These are phyloP conservation scores for Margaritifera margaritifera DNA, from an alignment of 2,888 invertebrate species.

Conservation along the genomic window DNA sequence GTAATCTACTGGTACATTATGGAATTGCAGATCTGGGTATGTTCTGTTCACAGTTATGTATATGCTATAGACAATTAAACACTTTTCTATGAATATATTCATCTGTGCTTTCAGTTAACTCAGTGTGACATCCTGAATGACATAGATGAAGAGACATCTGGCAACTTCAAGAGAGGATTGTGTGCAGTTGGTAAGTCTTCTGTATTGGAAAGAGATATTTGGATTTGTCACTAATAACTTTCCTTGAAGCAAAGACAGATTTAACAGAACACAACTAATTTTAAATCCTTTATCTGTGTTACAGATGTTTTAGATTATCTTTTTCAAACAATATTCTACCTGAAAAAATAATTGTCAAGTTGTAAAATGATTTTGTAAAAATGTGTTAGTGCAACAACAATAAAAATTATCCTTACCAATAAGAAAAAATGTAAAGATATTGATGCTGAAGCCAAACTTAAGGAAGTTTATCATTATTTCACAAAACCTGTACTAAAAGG, in stretches of 20 bases:
- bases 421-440: no score
- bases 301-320: not conserved
- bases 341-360: no score
- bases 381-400: no score
- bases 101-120: slow-evolving; percentile 44
- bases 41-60: no score
- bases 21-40: no score
- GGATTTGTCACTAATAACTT: not conserved
- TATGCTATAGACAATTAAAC: no score
- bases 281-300: not conserved
- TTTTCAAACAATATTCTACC: not conserved
- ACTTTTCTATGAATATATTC: not conserved
- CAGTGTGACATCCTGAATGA: slow-evolving; percentile 66
- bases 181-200: slow-evolving; percentile 50
- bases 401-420: no score
- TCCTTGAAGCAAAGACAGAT: not conserved
- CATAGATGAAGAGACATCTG: slow-evolving; percentile 68
- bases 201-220: not conserved
- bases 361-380: no score
- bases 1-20: no score
- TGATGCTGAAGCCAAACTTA: no score
- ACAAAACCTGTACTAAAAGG: no score
- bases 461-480: no score
- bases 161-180: slow-evolving; percentile 63
- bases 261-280: not conserved